Evolutionary conservation across 2,888 invertebrate genomes (phyloP), one percentile per base, ranked within the genome.

Genomic region (Heliconius hortense): DNA sequence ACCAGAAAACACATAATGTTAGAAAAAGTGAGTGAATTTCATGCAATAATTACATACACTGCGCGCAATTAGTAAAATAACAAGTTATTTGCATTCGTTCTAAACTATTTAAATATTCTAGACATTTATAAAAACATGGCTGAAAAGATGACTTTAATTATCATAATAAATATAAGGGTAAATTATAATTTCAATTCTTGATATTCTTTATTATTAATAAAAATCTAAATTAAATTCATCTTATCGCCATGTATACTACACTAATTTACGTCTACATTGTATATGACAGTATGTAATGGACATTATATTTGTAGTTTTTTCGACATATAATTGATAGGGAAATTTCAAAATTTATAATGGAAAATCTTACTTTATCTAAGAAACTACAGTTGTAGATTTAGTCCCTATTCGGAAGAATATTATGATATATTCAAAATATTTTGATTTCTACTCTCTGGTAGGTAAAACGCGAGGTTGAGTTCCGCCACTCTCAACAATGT

Each of bases 1-100:
- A 79, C 79, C 79, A 79, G 77, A 78, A 90, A 89, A 90, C 89
- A 91, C 89, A 90, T 86, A 88, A 72, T 59, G 76, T 79, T 80
- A 77, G 67, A 70, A 11, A 39, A 60, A 66, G 24, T 24, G 24
- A 7, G 39, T 68, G 69, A 39, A 73, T 3, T 18, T 69, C 78
- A 78, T 78, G 78, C 78, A 78, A 72, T 77, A 77, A 69, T 71
- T 75, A 76, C 76, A 78, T 70, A 78, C 77, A 79, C 73, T 78
- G 76, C 76, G 78, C 76, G 72, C 59, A 63, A 75, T 76, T 74
- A 77, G 73, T 79, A 66, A 60, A 69, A 56, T 35, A 35, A 60
- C 39, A 31, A 53, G 28, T 69, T 71, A 24, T 15, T 48, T 69
- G 68, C 53, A 69, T 53, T 28, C 48, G 35, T 31, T 35, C n/a